A percentile compares a stretch with the other conserved stretches of the same genome.
These are phyloP conservation scores for Carterocephalus palaemon DNA, from an alignment of 2,888 invertebrate species.

Conservation along the genomic window DNA sequence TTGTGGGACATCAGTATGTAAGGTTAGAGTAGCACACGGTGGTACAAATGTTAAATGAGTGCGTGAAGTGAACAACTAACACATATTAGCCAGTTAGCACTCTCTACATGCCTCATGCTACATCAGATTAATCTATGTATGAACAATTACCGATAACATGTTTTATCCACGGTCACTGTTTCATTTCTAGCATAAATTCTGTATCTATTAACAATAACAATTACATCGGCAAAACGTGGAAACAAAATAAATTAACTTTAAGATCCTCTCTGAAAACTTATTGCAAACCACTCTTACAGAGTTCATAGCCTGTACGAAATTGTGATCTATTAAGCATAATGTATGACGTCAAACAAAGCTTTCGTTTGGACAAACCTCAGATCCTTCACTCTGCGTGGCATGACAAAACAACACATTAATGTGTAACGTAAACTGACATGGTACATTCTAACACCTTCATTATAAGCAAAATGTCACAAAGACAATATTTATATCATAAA, in stretches of 20 bases:
- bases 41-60: slow-evolving; percentile 28
- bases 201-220: slow-evolving; percentile 11
- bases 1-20: slow-evolving; percentile 9
- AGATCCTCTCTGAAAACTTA: slow-evolving; percentile 41
- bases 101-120: slow-evolving; percentile 52
- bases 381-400: slow-evolving; percentile 75
- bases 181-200: slow-evolving; percentile 7
- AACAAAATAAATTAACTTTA: slow-evolving; percentile 38
- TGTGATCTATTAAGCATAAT: slow-evolving; percentile 30
- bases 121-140: slow-evolving; percentile 34
- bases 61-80: slow-evolving; percentile 28
- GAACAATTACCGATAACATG: slow-evolving; percentile 37
- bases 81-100: slow-evolving; percentile 37
- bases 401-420: slow-evolving; percentile 69
- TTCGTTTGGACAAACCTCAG: slow-evolving; percentile 68
- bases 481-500: slow-evolving; percentile 32
- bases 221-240: slow-evolving; percentile 27
- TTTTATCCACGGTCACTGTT: slow-evolving; percentile 11
- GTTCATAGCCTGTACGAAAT: slow-evolving; percentile 27
- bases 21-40: slow-evolving; percentile 15
- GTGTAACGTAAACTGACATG: slow-evolving; percentile 27
- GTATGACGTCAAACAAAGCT: slow-evolving; percentile 39
- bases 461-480: slow-evolving; percentile 23
- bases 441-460: slow-evolving; percentile 22
- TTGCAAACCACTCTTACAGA: slow-evolving; percentile 8